Evolutionary conservation across 1,140 invertebrate species (phyloP).

Genomic region (Diorhabda elongata): DNA sequence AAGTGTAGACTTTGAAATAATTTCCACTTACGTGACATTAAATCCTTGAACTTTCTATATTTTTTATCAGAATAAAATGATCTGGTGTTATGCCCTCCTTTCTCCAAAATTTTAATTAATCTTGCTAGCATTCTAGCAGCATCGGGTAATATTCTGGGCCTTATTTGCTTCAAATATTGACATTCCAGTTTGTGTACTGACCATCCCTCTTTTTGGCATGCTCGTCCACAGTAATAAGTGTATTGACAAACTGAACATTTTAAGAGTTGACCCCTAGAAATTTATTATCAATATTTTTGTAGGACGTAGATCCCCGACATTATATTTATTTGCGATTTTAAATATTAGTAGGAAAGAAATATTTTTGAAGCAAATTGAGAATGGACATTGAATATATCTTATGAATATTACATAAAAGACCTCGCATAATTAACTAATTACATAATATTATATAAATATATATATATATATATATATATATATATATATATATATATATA

Average conservation of each 20-base stretch:
- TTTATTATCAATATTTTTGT: too few species aligned
- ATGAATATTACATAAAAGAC: too few species aligned
- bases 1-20: neutral
- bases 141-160: constrained; percentile 66
- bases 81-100: constrained; percentile 60
- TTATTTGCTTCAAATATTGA: constrained; percentile 60
- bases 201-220: constrained; percentile 74
- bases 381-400: too few species aligned
- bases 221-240: constrained; percentile 70
- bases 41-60: constrained; percentile 72
- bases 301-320: too few species aligned
- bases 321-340: too few species aligned
- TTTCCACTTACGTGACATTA: constrained; percentile 74
- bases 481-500: too few species aligned
- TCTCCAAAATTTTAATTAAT: constrained; percentile 65
- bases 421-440: too few species aligned
- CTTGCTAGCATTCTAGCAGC: constrained; percentile 68
- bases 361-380: too few species aligned
- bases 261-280: constrained; percentile 59
- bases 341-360: too few species aligned
- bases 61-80: constrained; percentile 63
- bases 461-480: too few species aligned
- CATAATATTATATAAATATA: too few species aligned
- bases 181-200: constrained; percentile 73
- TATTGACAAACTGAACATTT: constrained; percentile 79